phyloP scores from a whole-genome alignment of 2,797 vertebrate genomes.

The Bryconaethiops microstoma region DNA sequence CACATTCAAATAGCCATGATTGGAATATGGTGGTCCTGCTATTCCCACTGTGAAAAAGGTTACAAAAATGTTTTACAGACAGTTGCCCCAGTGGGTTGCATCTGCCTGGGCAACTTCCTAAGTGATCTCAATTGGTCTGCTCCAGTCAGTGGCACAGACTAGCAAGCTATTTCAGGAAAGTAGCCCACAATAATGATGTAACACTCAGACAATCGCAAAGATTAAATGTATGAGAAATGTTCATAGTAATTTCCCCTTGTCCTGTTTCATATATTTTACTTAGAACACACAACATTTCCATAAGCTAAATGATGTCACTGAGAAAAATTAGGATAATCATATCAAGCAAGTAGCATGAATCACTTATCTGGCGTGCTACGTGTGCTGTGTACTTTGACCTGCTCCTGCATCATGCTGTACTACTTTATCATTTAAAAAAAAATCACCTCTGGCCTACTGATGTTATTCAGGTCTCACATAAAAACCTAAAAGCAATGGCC shows the following conservation, averaged over 20 bases:
- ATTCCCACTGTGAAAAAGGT: background rate
- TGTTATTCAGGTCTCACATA: background rate
- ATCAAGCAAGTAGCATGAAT: background rate
- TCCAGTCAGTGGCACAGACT: background rate
- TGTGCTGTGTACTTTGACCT: slow-evolving; percentile 28
- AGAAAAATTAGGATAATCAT: background rate
- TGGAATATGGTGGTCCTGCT: background rate
- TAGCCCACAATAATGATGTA: background rate
- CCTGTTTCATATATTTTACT: background rate
- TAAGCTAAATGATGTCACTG: no score
- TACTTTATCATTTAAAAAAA: background rate
- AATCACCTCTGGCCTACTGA: slow-evolving; percentile 1
- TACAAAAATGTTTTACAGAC: background rate
- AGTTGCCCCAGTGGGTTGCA: background rate
- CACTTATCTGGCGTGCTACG: background rate
- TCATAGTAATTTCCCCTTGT: background rate
- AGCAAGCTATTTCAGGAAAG: slow-evolving; percentile 4
- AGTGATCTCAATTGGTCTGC: background rate
- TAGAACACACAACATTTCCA: background rate
- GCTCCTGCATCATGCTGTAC: background rate
- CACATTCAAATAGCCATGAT: background rate
- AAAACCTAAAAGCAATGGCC: background rate
- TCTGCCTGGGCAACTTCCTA: background rate
- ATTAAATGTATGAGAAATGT: background rate
- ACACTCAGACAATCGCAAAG: background rate